These are phyloP conservation scores for Nothoprocta perdicaria DNA, from an alignment of 2,113 vertebrate genomes.

Conservation along the genomic window DNA sequence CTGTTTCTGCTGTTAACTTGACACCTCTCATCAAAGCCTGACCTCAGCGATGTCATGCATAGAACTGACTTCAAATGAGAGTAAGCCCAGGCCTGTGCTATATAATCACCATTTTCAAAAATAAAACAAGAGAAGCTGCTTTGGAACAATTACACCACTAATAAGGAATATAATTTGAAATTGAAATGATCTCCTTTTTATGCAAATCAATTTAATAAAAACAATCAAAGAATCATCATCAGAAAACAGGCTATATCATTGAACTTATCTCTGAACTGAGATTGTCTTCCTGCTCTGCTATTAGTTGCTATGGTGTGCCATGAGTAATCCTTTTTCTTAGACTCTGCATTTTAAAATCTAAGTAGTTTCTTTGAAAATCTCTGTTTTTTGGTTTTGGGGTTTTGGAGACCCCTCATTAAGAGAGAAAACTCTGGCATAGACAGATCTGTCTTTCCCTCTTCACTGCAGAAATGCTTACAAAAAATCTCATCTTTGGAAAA, in stretches of 20 bases:
- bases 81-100: not conserved
- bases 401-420: not conserved
- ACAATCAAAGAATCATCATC: not conserved
- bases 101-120: conserved; percentile 32
- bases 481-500: not conserved
- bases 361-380: not conserved
- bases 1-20: not conserved
- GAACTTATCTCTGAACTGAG: not conserved
- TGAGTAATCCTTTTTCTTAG: not conserved
- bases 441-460: accelerated
- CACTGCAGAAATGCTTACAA: not conserved
- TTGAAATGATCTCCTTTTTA: not conserved
- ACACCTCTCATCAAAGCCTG: conserved; percentile 16
- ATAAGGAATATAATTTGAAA: not conserved
- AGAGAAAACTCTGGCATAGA: not conserved
- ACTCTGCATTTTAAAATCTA: not conserved
- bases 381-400: not conserved
- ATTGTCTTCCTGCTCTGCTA: not conserved
- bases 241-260: not conserved
- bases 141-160: conserved; percentile 17
- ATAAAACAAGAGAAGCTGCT: not conserved
- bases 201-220: not conserved
- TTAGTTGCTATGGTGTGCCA: not conserved
- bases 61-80: conserved; percentile 13
- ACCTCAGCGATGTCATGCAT: not conserved